These are phyloP conservation scores for Enteromius afrohamiltoni DNA, from an alignment of 2,797 vertebrate genomes.

Conservation along the genomic window DNA sequence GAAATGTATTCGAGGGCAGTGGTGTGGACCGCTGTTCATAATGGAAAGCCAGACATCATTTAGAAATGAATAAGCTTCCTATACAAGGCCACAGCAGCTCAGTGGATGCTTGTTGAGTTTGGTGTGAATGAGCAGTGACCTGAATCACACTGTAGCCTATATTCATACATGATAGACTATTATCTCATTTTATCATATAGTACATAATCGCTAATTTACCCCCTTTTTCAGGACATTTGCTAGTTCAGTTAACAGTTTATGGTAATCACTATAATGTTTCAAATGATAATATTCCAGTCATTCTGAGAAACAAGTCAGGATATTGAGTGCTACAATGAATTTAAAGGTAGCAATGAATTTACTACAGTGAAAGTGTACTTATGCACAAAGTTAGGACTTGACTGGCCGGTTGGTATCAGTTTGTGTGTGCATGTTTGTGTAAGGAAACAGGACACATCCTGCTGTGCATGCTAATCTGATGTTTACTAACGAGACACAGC, in stretches of 20 bases:
- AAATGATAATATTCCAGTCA: not conserved
- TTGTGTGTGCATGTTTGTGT: slow-evolving; percentile 27
- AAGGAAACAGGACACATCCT: slow-evolving; percentile 26
- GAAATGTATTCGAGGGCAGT: not conserved
- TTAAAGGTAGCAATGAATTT: not conserved
- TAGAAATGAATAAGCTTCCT: not conserved
- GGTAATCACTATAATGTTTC: not conserved
- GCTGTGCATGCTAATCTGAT: slow-evolving; percentile 39
- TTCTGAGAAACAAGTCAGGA: not conserved
- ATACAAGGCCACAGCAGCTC: not conserved
- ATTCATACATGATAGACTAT: not conserved
- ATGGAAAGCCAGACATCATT: not conserved
- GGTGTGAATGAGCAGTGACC: not conserved
- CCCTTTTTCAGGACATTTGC: not conserved
- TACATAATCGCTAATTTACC: not conserved
- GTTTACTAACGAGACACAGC: slow-evolving; percentile 32
- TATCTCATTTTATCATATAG: not conserved
- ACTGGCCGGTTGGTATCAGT: slow-evolving; percentile 13
- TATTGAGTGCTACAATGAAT: not conserved
- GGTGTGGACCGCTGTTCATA: not conserved
- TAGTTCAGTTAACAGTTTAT: not conserved
- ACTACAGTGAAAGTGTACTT: no score
- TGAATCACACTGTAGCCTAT: not conserved
- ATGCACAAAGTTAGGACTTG: not conserved
- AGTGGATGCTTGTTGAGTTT: not conserved